Evolutionary conservation across 2,888 invertebrate genomes (phyloP), one percentile per base, ranked within the genome.

Genomic region (Parnassius smintheus): DNA sequence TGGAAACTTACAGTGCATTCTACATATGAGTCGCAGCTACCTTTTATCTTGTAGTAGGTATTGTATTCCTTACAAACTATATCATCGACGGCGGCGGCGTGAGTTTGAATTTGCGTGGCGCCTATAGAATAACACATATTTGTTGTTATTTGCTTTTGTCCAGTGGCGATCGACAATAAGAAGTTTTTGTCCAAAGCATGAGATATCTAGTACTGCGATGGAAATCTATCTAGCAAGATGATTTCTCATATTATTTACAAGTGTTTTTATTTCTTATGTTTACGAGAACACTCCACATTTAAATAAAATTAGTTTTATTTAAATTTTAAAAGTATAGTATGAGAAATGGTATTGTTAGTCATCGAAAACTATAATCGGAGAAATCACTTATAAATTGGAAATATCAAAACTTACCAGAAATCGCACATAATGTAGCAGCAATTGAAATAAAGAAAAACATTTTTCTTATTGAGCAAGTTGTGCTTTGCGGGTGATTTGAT

Each of bases 1-100:
- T 13, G 9, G 25, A 18, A 46, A 75, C 84, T 90, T 75, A 88
- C 93, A 60, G 80, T 80, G 76, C 95, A 95, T 74, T 95, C 94
- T 52, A 94, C 82, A 75, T 95, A 95, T 13, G 93, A 92, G 76
- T 96, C 96, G 74, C 96, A 96, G 72, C 94, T 94, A 8, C 89
- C 91, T 0, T 93, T 82, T 1, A 94, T 87, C 0, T 94, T 91
- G 72, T 92, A 94, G 56, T 94, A 93, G 1, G 93, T 94, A 35
- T 57, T 62, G 53, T 53, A 57, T 45, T 62, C 62, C 25, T 41
- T 35, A 25, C 61, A 61, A 11, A 56, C 61, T 18, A n/a, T 45
- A 13, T 61, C 56, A 7, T 45, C 56, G 12, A 53, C 13, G 4
- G 35, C 46, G 1, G 13, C 12, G 9, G 42, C 50, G 1, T 52